Conservation (phyloP, 1,140 invertebrate genomes). For the Eueides isabella region DNA sequence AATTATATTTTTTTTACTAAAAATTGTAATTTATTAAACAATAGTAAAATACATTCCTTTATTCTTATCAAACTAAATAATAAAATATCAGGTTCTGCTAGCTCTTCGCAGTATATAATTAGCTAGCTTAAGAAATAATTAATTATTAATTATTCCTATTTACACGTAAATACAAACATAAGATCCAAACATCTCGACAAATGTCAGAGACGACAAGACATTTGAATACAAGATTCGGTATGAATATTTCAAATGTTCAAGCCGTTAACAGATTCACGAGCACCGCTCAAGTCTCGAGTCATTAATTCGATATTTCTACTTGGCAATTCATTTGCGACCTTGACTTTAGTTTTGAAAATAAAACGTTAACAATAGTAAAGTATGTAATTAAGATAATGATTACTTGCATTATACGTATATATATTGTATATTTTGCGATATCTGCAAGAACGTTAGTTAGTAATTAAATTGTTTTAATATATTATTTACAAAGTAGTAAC, state of each 20-base stretch:
- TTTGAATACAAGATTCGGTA: not conserved
- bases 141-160: not conserved
- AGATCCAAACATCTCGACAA: not conserved
- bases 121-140: not conserved
- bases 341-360: not conserved
- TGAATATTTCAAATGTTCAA: constrained; percentile 10
- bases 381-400: not conserved
- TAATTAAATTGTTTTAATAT: too few species aligned
- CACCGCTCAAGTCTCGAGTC: not conserved
- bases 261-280: not conserved
- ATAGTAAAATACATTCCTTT: too few species aligned
- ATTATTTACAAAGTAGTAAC: too few species aligned
- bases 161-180: not conserved
- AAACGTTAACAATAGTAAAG: not conserved
- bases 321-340: not conserved
- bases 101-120: too few species aligned
- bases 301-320: not conserved
- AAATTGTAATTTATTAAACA: too few species aligned
- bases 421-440: not conserved
- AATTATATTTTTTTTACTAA: too few species aligned
- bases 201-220: not conserved
- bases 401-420: not conserved
- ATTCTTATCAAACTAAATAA: too few species aligned
- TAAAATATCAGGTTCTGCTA: too few species aligned
- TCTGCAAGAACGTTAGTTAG: fast-evolving